Evolutionary conservation across 2,113 vertebrate genomes (phyloP), one percentile per base, ranked within the genome.

Genomic region (Marmota monax): DNA sequence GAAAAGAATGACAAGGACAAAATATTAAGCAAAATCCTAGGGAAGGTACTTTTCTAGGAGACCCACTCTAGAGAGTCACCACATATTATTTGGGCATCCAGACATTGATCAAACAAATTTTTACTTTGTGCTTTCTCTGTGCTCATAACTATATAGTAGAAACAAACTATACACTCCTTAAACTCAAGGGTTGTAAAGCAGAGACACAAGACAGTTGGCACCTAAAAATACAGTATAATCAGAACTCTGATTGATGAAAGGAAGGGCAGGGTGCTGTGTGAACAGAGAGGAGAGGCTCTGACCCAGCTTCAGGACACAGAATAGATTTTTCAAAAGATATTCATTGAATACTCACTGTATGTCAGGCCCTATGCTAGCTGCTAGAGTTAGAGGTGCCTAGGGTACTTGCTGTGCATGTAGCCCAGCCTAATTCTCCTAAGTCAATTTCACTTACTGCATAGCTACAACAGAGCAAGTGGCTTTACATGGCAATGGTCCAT

Each of bases 71-170:
- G 5, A 86, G 53, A 7, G 23, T 82, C 51, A 34, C 39, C n/a
- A 86, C 9, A 80, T 89, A 77, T 70, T 78, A 95, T 53, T 73
- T 86, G 23, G 45, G 27, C 27, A 93, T 92, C 29, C 70, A 48
- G 25, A 69, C 1, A 84, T 23, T 25, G 20, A 96, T 61, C 56
- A 89, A 84, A 65, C 32, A 96, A 94, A 92, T 86, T 89, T 90
- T 92, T 83, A 92, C 51, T 79, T 67, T 89, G 42, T 69, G 76
- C 13, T 12, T 61, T 70, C 77, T 90, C 65, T 69, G 39, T 86
- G 34, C 53, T 53, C 78, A 7, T 74, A 23, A 51, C 80, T 92
- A 39, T 63, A 5, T 29, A 7, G 42, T 39, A 89, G 32, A 84
- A 72, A 96, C 82, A 14, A 39, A 74, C 67, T 76, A 76, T 25